Percentiles rank a stretch among this genome's conserved stretches.
phyloP scores from a whole-genome alignment of 2,113 vertebrate species.

The Scartelaos histophorus region DNA sequence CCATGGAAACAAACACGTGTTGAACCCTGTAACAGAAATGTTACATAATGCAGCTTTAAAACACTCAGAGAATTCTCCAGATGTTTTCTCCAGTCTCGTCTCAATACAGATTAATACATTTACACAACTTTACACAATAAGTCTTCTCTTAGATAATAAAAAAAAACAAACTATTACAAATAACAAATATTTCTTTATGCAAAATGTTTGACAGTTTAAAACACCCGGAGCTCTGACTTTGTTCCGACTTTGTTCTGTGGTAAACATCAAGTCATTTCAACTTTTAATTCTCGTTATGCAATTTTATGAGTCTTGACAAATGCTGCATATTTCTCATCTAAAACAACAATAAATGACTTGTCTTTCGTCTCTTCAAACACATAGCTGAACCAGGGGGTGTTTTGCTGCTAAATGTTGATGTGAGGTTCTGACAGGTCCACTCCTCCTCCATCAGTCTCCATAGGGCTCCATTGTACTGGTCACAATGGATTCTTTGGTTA shows the following conservation, averaged over 20 bases:
- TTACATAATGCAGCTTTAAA: no score
- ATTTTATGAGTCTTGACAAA: background rate
- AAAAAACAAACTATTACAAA: no score
- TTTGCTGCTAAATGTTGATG: slow-evolving; percentile 46
- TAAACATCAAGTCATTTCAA: background rate
- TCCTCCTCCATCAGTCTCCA: slow-evolving; percentile 52
- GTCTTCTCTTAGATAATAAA: no score
- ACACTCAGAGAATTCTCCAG: no score
- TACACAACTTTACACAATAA: no score
- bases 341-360: slow-evolving; percentile 4
- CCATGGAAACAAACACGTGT: background rate
- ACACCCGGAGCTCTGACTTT: no score
- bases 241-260: no score
- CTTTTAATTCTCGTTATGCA: background rate
- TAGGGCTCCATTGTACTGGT: slow-evolving; percentile 63
- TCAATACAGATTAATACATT: no score
- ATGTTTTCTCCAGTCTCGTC: no score
- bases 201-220: no score
- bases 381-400: slow-evolving; percentile 29
- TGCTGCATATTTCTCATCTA: background rate
- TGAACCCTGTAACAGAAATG: no score
- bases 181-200: no score
- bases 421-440: slow-evolving; percentile 45
- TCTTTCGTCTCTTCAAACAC: background rate
- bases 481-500: slow-evolving; percentile 62